Conservation (phyloP, 2,797 vertebrate genomes). For the Pelobates cultripes region DNA sequence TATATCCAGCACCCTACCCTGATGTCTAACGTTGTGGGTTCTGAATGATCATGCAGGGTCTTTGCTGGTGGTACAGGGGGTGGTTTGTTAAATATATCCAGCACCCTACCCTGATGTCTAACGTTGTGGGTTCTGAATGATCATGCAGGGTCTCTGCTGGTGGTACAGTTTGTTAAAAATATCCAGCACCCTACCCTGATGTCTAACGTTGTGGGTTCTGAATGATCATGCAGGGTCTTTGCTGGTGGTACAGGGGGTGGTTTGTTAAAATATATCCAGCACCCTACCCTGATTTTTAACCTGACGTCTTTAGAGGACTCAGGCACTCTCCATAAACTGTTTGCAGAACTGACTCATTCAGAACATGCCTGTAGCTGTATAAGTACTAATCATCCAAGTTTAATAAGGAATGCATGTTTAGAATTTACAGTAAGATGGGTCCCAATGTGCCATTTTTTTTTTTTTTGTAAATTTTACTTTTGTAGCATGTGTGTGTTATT, state of each 20-base stretch:
- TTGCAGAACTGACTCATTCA: constrained; percentile 21
- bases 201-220: background rate
- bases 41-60: background rate
- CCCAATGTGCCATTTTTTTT: no score
- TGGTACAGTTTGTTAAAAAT: background rate
- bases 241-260: background rate
- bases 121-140: background rate
- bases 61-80: background rate
- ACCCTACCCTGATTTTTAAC: constrained; percentile 3
- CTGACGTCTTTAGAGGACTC: background rate
- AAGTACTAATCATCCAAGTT: background rate
- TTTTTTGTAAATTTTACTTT: no score
- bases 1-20: background rate
- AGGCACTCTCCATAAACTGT: background rate
- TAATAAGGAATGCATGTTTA: no score
- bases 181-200: background rate
- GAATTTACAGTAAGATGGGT: no score
- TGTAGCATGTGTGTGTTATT: no score
- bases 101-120: constrained; percentile 8
- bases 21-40: constrained; percentile 5
- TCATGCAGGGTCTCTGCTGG: background rate
- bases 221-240: background rate
- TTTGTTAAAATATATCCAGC: no score
- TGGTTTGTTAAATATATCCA: background rate
- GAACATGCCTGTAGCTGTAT: constrained; percentile 24